A percentile compares a stretch with the other conserved stretches of the same genome.
Evolutionary conservation across 2,888 invertebrate genomes (phyloP).

Genomic region (Leptodirus hochenwartii): DNA sequence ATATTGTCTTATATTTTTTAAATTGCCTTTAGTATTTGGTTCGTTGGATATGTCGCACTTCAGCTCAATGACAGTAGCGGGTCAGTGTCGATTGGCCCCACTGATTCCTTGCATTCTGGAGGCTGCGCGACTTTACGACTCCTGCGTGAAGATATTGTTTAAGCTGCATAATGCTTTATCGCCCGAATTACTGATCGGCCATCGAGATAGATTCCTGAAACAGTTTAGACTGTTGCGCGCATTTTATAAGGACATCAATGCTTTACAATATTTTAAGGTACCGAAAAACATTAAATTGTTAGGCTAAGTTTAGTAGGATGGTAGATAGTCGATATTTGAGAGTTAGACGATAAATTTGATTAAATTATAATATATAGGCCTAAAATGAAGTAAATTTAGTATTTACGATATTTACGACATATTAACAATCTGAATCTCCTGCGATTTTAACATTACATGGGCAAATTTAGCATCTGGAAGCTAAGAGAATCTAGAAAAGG

Average conservation of each 20-base stretch:
- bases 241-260: constrained; percentile 86
- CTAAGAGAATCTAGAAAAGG: no score
- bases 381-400: constrained; percentile 30
- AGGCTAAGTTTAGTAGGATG: no score
- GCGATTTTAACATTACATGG: constrained; percentile 86
- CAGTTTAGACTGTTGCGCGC: constrained; percentile 76
- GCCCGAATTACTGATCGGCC: constrained; percentile 78
- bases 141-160: constrained; percentile 90
- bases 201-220: constrained; percentile 73
- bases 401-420: not conserved
- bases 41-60: constrained; percentile 85
- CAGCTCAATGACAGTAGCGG: constrained; percentile 93
- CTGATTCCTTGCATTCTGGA: constrained; percentile 91
- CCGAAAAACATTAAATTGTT: no score
- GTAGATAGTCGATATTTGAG: no score
- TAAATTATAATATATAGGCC: constrained; percentile 79
- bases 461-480: no score
- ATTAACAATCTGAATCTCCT: constrained; percentile 52
- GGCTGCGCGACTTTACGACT: constrained; percentile 91
- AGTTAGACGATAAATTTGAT: no score
- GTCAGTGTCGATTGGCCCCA: constrained; percentile 92
- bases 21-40: constrained; percentile 57
- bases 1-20: constrained; percentile 1
- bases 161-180: constrained; percentile 82
- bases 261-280: constrained; percentile 93